These are phyloP conservation scores for Doris montereyensis DNA, from an alignment of 2,888 invertebrate genomes.

Conservation along the genomic window DNA sequence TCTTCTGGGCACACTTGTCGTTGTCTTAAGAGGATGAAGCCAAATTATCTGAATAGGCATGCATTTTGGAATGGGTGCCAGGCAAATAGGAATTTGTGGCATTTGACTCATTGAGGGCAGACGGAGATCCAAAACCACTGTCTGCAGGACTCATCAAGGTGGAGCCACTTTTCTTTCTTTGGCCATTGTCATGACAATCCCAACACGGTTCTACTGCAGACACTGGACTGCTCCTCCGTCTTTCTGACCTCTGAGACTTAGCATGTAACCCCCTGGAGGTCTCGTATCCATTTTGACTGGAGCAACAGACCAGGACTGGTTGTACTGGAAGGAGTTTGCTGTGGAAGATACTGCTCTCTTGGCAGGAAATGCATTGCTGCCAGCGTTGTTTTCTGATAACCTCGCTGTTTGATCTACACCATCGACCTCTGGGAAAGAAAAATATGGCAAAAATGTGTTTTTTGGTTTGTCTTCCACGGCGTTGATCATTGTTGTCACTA, in stretches of 20 bases:
- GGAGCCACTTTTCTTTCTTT: conserved; percentile 1
- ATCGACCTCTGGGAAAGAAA: too few species aligned
- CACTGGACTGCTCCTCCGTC: conserved; percentile 31
- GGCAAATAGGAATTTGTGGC: too few species aligned
- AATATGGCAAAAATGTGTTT: too few species aligned
- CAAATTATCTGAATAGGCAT: too few species aligned
- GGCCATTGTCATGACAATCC: not conserved
- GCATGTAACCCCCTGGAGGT: not conserved
- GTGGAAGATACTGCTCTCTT: not conserved
- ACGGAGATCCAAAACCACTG: conserved; percentile 39
- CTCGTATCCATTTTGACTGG: too few species aligned
- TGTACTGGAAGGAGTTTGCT: not conserved
- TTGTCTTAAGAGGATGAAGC: too few species aligned
- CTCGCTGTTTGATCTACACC: not conserved
- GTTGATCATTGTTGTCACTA: not conserved
- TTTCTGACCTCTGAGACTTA: not conserved
- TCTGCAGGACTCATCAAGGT: conserved; percentile 33
- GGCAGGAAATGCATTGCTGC: not conserved
- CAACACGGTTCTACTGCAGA: not conserved
- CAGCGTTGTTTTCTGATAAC: not conserved
- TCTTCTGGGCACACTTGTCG: not conserved
- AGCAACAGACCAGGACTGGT: conserved; percentile 1
- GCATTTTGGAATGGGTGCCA: too few species aligned
- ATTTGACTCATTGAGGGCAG: too few species aligned
- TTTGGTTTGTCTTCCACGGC: too few species aligned